phyloP scores from a whole-genome alignment of 2,113 vertebrate species.

The Notechis scutatus region DNA sequence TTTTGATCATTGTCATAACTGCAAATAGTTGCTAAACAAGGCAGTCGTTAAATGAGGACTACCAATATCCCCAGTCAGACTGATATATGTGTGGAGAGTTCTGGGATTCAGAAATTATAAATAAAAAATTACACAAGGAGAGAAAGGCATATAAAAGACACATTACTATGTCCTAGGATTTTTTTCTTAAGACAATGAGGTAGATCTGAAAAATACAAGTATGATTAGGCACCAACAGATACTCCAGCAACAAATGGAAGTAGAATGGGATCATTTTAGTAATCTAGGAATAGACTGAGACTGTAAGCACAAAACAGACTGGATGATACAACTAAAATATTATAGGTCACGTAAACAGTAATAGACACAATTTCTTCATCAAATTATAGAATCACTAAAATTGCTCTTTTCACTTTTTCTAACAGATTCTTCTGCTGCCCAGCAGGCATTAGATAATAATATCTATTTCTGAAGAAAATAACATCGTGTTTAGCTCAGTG shows the following conservation, averaged over 20 bases:
- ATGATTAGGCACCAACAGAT: slow-evolving; percentile 20
- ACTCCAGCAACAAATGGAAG: background rate
- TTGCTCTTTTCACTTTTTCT: slow-evolving; percentile 19
- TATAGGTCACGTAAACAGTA: slow-evolving; percentile 17
- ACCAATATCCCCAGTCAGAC: slow-evolving; percentile 42
- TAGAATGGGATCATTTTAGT: background rate
- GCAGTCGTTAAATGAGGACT: background rate
- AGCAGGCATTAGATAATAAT: slow-evolving; percentile 38
- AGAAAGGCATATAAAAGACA: slow-evolving; percentile 23
- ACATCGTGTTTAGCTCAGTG: slow-evolving; percentile 38
- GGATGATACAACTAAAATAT: slow-evolving; percentile 26
- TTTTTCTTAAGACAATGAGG: slow-evolving; percentile 28
- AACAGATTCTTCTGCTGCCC: slow-evolving; percentile 19
- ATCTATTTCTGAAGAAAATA: slow-evolving; percentile 52
- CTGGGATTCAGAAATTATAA: slow-evolving; percentile 1
- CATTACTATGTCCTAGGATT: slow-evolving; percentile 39
- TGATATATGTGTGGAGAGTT: slow-evolving; percentile 26
- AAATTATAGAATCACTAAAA: slow-evolving; percentile 28
- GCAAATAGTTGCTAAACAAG: background rate
- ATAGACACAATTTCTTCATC: slow-evolving; percentile 21
- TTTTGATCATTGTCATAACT: background rate
- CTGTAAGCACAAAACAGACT: slow-evolving; percentile 17
- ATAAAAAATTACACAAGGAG: slow-evolving; percentile 28
- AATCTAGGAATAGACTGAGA: background rate
- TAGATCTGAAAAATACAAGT: slow-evolving; percentile 15